These are phyloP conservation scores for Mesoclemmys tuberculata DNA, from an alignment of 2,113 vertebrate genomes.

Conservation along the genomic window DNA sequence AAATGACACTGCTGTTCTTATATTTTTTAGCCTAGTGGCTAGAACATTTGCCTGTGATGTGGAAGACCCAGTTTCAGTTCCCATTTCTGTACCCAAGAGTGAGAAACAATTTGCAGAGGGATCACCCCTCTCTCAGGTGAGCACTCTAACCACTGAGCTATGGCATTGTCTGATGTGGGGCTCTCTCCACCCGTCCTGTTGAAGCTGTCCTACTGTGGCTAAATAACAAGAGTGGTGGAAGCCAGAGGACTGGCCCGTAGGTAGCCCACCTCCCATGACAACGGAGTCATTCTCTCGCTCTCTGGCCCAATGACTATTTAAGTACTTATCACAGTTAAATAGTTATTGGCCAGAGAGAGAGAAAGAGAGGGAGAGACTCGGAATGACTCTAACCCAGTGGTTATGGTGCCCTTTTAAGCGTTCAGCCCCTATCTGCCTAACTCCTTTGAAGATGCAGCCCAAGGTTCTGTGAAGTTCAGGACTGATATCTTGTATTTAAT, in stretches of 20 bases:
- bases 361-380: no score
- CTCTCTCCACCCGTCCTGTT: not conserved
- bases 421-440: no score
- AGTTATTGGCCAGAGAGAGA: no score
- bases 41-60: no score
- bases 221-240: not conserved
- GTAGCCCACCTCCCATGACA: not conserved
- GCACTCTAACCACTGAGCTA: not conserved
- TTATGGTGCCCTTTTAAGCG: no score
- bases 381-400: no score
- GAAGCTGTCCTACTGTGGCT: not conserved
- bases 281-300: not conserved
- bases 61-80: no score
- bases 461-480: not conserved
- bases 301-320: no score
- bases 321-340: no score
- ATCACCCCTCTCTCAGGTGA: not conserved
- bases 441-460: no score
- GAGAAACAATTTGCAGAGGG: no score
- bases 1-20: not conserved
- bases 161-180: not conserved
- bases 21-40: not conserved
- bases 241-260: not conserved
- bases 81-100: no score
- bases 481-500: not conserved